These are phyloP conservation scores for Drosophila putrida DNA, from an alignment of 2,888 invertebrate species.

Conservation along the genomic window DNA sequence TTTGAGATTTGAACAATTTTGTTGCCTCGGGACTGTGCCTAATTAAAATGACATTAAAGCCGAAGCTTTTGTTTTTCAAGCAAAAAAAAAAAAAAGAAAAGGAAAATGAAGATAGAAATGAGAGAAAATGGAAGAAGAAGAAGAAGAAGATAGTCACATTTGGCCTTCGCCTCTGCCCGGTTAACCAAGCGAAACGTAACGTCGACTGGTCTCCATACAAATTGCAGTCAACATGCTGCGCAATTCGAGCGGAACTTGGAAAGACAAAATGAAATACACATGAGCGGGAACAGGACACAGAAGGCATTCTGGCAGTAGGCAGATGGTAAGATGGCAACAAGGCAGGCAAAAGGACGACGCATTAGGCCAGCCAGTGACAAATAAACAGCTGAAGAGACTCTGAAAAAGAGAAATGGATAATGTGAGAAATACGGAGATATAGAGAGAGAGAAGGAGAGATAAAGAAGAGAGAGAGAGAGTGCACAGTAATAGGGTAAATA, in stretches of 20 bases:
- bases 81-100: neutral
- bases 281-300: constrained; percentile 58
- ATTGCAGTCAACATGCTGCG: constrained; percentile 78
- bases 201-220: constrained; percentile 69
- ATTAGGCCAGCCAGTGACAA: constrained; percentile 76
- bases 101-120: constrained; percentile 2
- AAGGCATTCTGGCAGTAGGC: constrained; percentile 33
- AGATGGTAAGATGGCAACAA: constrained; percentile 15
- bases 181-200: constrained; percentile 75
- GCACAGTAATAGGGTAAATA: neutral
- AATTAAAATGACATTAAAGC: constrained; percentile 77
- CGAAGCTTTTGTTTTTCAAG: constrained; percentile 46
- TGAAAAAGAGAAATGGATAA: neutral
- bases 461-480: neutral
- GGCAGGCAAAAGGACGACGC: constrained; percentile 46
- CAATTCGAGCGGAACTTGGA: constrained; percentile 76
- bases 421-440: neutral
- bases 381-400: constrained; percentile 62
- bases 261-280: constrained; percentile 77
- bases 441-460: neutral
- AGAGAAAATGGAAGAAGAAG: too few relatives aligned
- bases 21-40: constrained; percentile 57
- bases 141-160: constrained; percentile 33
- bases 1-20: constrained; percentile 67
- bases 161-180: constrained; percentile 62